Conservation (phyloP, 2,797 vertebrate genomes). For the Tolypeutes matacus region DNA sequence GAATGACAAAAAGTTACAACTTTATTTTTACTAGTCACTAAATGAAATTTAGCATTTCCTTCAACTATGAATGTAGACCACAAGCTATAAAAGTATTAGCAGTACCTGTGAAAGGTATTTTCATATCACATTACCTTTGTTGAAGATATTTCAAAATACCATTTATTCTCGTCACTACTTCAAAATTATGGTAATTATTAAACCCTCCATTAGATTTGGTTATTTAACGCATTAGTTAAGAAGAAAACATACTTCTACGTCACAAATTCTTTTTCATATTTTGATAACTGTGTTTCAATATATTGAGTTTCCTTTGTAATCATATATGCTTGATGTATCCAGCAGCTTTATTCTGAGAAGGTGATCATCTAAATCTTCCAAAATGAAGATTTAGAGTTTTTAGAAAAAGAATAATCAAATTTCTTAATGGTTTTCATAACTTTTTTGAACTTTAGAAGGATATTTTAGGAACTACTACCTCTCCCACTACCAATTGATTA, state of each 20-base stretch:
- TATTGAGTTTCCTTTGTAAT: neutral
- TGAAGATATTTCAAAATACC: neutral
- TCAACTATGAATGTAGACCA: neutral
- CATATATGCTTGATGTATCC: neutral
- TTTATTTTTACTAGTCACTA: neutral
- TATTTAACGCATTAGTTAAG: constrained; percentile 8
- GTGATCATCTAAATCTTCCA: neutral
- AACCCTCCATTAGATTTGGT: neutral
- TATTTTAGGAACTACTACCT: neutral
- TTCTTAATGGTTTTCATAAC: neutral
- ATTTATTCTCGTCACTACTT: constrained; percentile 10
- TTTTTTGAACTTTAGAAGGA: constrained; percentile 15
- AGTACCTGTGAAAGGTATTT: neutral
- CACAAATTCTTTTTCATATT: neutral
- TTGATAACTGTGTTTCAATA: neutral
- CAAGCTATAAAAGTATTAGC: neutral
- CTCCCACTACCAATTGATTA: neutral
- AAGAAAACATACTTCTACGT: neutral
- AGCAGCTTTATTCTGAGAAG: neutral
- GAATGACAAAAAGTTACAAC: neutral
- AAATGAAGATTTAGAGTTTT: neutral
- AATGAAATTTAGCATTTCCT: constrained; percentile 4
- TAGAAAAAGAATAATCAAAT: neutral
- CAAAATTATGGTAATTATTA: constrained; percentile 40
- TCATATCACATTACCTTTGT: neutral